Evolutionary conservation across 2,888 invertebrate genomes (phyloP).

Genomic region (Lamproptera curius): DNA sequence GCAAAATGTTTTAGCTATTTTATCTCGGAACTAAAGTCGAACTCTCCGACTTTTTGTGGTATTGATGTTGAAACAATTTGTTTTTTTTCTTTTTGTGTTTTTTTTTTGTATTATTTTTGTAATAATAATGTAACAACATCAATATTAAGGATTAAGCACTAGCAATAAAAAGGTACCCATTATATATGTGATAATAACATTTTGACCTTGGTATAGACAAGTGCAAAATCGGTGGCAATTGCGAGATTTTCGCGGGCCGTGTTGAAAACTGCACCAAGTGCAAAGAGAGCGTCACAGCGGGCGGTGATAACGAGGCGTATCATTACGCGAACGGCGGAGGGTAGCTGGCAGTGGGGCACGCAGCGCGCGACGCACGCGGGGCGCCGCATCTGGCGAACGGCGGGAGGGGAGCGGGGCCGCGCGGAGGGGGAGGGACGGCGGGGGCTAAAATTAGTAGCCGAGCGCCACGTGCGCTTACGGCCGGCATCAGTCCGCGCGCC

Average conservation of each 20-base stretch:
- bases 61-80: no score
- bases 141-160: no score
- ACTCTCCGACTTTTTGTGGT: no score
- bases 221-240: no score
- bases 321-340: slow-evolving; percentile 57
- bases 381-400: slow-evolving; percentile 66
- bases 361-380: slow-evolving; percentile 46
- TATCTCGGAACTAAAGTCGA: no score
- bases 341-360: slow-evolving; percentile 67
- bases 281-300: not conserved
- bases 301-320: slow-evolving; percentile 71
- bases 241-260: not conserved
- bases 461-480: slow-evolving; percentile 70
- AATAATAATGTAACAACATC: no score
- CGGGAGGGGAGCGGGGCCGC: slow-evolving; percentile 33
- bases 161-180: no score
- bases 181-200: no score
- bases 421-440: slow-evolving; percentile 71
- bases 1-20: no score
- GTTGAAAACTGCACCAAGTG: not conserved
- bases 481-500: slow-evolving; percentile 64
- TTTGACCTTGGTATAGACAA: no score
- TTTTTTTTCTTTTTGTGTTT: no score
- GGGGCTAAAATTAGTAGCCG: slow-evolving; percentile 79
- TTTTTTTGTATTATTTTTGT: no score